These are phyloP conservation scores for Hylaeus volcanicus DNA, from an alignment of 1,140 invertebrate genomes.

Conservation along the genomic window DNA sequence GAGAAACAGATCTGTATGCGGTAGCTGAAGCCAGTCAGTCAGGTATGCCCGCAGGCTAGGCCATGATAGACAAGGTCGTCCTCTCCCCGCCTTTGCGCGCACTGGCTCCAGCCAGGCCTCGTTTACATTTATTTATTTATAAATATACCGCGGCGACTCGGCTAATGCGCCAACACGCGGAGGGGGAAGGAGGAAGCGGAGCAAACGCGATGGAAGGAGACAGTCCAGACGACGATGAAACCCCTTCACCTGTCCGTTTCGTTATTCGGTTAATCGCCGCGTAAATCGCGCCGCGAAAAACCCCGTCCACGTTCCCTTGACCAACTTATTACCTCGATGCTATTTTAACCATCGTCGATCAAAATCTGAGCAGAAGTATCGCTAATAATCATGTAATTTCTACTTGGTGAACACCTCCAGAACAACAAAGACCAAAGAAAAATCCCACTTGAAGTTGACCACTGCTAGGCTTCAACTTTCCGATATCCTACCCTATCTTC, in stretches of 20 bases:
- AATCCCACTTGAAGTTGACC: too few species aligned
- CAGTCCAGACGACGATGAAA: slow-evolving; percentile 27
- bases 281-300: background rate
- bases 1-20: slow-evolving; percentile 70
- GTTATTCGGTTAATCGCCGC: slow-evolving; percentile 38
- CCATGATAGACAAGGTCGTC: slow-evolving; percentile 81
- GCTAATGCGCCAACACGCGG: slow-evolving; percentile 34
- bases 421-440: too few species aligned
- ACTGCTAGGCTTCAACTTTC: too few species aligned
- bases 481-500: too few species aligned
- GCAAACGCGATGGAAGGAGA: slow-evolving; percentile 18
- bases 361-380: background rate
- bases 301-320: too few species aligned
- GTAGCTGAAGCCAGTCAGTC: slow-evolving; percentile 79
- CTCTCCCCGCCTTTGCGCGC: slow-evolving; percentile 66
- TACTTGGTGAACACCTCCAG: too few species aligned
- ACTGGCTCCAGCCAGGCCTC: slow-evolving; percentile 57
- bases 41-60: slow-evolving; percentile 79
- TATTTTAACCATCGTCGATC: too few species aligned
- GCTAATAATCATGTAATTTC: too few species aligned
- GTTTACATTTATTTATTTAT: slow-evolving; percentile 73
- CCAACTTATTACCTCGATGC: too few species aligned
- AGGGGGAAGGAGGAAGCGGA: slow-evolving; percentile 10
- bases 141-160: slow-evolving; percentile 64
- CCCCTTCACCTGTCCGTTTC: slow-evolving; percentile 42